These are phyloP conservation scores for Drosophila jambulina DNA, from an alignment of 1,140 invertebrate genomes.

Conservation along the genomic window DNA sequence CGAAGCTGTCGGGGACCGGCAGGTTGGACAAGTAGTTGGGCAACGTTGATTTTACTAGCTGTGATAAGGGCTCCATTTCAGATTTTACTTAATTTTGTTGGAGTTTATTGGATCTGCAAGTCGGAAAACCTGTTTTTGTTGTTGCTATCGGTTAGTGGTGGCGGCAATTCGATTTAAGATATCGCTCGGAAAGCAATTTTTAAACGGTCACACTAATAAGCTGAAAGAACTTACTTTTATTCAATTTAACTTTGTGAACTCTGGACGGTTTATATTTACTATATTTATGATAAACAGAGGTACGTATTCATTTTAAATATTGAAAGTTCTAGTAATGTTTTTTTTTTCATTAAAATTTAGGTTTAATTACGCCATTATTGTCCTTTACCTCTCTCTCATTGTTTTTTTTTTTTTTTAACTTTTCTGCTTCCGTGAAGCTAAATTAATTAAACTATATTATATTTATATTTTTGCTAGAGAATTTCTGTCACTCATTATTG, in stretches of 20 bases:
- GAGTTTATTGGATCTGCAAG: slow-evolving; percentile 5
- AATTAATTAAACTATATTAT: too few relatives aligned
- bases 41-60: slow-evolving; percentile 90
- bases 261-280: too few relatives aligned
- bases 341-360: too few relatives aligned
- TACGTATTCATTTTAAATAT: too few relatives aligned
- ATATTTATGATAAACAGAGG: too few relatives aligned
- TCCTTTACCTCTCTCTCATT: too few relatives aligned
- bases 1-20: slow-evolving; percentile 91
- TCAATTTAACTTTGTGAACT: background rate
- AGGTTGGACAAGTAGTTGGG: slow-evolving; percentile 92
- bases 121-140: slow-evolving; percentile 47
- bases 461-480: too few relatives aligned
- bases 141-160: slow-evolving; percentile 34
- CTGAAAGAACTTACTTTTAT: background rate
- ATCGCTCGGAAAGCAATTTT: background rate
- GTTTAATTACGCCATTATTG: too few relatives aligned
- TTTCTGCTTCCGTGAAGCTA: too few relatives aligned
- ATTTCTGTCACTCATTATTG: too few relatives aligned
- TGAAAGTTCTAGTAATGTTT: too few relatives aligned
- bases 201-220: background rate
- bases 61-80: slow-evolving; percentile 89
- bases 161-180: background rate
- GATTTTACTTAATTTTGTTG: slow-evolving; percentile 6
- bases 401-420: too few relatives aligned